Percentiles rank a stretch among this genome's conserved stretches.
Conservation (phyloP, 2,797 vertebrate species). For the Rhinichthys osculus region DNA sequence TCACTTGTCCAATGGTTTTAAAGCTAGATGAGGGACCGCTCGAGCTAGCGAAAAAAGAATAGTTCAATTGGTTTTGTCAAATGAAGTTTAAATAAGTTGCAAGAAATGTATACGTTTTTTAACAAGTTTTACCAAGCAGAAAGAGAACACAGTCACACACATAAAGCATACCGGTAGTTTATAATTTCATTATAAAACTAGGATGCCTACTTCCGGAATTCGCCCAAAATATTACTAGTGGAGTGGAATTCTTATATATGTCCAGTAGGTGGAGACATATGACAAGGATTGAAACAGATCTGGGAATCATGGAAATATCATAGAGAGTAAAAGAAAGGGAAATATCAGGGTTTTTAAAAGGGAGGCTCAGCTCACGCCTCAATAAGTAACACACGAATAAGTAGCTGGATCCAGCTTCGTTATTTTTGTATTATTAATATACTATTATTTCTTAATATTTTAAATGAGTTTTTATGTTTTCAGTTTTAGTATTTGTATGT, state of each 20-base stretch:
- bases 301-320: neutral
- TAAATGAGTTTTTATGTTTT: too few species aligned
- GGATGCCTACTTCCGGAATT: neutral
- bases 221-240: neutral
- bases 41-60: neutral
- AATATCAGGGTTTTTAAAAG: neutral
- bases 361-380: too few species aligned
- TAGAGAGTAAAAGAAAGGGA: too few species aligned
- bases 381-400: too few species aligned
- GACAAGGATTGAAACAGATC: neutral
- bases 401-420: too few species aligned
- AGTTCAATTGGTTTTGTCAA: neutral
- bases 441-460: neutral
- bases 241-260: neutral
- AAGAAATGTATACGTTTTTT: too few species aligned
- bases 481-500: too few species aligned
- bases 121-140: neutral
- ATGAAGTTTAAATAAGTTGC: neutral
- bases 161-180: neutral
- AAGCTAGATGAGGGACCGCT: neutral
- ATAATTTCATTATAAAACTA: neutral
- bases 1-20: neutral
- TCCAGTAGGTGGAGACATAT: slow-evolving; percentile 29
- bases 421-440: too few species aligned
- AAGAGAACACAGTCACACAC: neutral